phyloP scores from a whole-genome alignment of 2,113 vertebrate species.

The Cyanocitta stelleri region DNA sequence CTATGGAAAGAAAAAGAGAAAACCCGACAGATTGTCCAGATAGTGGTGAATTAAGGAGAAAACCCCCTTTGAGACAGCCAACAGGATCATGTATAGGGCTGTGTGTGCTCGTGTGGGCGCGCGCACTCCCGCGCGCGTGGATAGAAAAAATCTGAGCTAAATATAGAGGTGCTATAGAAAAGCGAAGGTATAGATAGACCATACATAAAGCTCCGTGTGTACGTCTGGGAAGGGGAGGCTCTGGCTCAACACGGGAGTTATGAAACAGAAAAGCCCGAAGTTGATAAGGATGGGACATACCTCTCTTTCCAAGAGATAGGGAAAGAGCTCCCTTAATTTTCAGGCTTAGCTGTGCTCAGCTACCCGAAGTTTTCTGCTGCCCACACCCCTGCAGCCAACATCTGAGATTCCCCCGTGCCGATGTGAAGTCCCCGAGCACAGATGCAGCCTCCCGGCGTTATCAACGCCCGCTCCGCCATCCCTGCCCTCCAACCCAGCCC shows the following conservation, averaged over 20 bases:
- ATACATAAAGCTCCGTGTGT: not conserved
- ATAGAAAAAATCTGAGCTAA: not conserved
- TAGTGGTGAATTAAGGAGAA: not conserved
- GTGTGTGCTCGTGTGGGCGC: not conserved
- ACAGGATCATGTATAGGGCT: not conserved
- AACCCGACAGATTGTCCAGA: not conserved
- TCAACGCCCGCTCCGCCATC: not conserved
- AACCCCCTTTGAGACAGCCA: not conserved
- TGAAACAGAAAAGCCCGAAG: not conserved
- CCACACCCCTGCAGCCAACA: not conserved
- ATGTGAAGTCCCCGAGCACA: not conserved
- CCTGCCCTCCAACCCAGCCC: not conserved
- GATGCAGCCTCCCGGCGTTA: not conserved
- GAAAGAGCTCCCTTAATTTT: not conserved
- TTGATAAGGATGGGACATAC: not conserved
- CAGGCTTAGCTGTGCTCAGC: not conserved
- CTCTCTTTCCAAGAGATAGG: not conserved
- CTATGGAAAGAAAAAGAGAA: not conserved
- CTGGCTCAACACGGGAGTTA: not conserved
- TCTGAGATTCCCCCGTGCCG: not conserved
- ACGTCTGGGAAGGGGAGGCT: not conserved
- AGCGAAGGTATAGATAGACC: not conserved
- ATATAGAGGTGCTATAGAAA: constrained; percentile 54
- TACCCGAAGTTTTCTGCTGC: not conserved
- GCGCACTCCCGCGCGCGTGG: not conserved